Evolutionary conservation across 2,797 vertebrate genomes (phyloP).

Genomic region (Falco cherrug): DNA sequence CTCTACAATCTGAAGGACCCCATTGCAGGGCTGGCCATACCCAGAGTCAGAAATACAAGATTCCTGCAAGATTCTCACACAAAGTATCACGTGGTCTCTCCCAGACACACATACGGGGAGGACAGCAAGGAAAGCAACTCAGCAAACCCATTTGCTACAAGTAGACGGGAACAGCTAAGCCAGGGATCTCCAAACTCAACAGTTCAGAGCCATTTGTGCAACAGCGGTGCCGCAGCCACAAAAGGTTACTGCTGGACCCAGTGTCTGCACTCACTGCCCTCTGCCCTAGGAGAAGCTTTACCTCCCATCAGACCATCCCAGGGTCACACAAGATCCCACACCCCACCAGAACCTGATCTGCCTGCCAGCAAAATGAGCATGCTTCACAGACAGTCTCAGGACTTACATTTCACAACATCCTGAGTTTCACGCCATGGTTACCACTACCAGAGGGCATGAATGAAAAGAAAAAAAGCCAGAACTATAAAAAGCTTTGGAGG

Average conservation of each 20-base stretch:
- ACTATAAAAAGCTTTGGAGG: neutral
- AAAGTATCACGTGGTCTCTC: rapidly evolving
- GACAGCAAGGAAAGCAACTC: neutral
- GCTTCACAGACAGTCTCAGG: neutral
- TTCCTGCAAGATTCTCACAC: neutral
- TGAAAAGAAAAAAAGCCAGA: neutral
- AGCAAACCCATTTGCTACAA: neutral
- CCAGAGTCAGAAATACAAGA: neutral
- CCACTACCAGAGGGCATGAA: neutral
- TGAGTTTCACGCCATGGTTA: neutral
- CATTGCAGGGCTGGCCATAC: neutral
- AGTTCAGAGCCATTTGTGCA: neutral
- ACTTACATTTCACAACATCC: conserved; percentile 13
- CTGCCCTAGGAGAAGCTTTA: neutral
- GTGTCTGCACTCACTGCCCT: neutral
- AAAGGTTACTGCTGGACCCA: neutral
- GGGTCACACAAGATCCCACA: neutral
- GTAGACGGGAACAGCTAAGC: neutral
- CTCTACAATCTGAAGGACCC: neutral
- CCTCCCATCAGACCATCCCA: neutral
- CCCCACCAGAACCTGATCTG: neutral
- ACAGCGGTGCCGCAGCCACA: neutral
- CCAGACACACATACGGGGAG: neutral
- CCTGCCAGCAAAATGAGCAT: rapidly evolving
- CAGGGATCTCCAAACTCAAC: neutral